Conservation (phyloP, 2,888 invertebrate genomes). For the Meteorus cinctellus region DNA sequence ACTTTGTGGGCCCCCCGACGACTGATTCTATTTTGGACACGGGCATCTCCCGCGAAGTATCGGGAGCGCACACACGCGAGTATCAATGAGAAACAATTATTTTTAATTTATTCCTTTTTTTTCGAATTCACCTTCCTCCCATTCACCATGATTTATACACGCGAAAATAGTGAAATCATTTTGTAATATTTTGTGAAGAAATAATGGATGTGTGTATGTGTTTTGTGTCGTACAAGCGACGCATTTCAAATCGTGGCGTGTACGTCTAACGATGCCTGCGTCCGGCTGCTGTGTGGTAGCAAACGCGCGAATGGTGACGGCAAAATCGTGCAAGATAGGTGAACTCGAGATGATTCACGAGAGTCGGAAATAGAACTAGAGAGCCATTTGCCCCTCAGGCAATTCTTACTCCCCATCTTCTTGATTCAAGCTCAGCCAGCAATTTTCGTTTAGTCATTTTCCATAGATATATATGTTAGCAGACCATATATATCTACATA, state of each 20-base stretch:
- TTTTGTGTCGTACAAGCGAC: neutral
- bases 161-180: neutral
- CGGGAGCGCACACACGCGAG: neutral
- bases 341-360: slow-evolving; percentile 69
- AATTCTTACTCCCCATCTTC: slow-evolving; percentile 41
- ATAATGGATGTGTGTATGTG: neutral
- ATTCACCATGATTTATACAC: neutral
- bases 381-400: slow-evolving; percentile 54
- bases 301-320: slow-evolving; percentile 35
- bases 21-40: slow-evolving; percentile 37
- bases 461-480: neutral
- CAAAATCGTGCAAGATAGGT: slow-evolving; percentile 60
- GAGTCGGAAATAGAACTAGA: slow-evolving; percentile 70
- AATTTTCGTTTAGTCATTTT: slow-evolving; percentile 29
- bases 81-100: slow-evolving; percentile 17
- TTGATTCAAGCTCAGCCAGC: slow-evolving; percentile 37
- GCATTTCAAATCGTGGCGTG: slow-evolving; percentile 13
- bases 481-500: neutral
- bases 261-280: slow-evolving; percentile 23
- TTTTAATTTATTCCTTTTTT: neutral
- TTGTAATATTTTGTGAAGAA: neutral
- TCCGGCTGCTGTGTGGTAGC: slow-evolving; percentile 27
- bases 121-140: neutral
- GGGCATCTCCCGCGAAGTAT: slow-evolving; percentile 34
- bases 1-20: slow-evolving; percentile 29